Base-by-base conservation (phyloP, 2,888 invertebrate genomes). In the Dexiosoma caninum region DNA sequence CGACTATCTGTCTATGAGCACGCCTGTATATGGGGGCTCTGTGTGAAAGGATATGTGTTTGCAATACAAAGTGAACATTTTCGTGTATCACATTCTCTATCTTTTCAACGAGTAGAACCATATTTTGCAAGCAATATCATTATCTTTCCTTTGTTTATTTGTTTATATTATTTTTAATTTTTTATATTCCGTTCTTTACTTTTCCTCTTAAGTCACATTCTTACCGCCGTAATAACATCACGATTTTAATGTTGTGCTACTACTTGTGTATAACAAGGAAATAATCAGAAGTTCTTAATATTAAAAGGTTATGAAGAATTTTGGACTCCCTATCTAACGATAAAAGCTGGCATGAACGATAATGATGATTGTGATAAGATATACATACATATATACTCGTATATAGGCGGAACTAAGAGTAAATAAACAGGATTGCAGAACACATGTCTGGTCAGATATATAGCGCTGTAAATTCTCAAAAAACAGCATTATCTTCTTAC, bases 51-150 rank as follows among this genome's bases (percentile, higher is more conserved):
- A 37, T 40, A 9, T 42, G 32, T 55, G 57, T 8, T 14, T 44
- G 32, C 35, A 2, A 16, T 49, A 30, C 51, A 21, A 42, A 16
- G 8, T 12, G 16, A 32, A 62, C 40, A 71, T 53, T 60, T 49
- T 72, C 42, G 42, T 62, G 19, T 19, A 51, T 51, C 21, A 23
- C 32, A 53, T 14, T 53, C 16, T 16, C 35, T 42, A 14, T 32
- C 32, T 53, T 12, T 42, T 12, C 9, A 14, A 42, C 10, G 32
- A 37, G 42, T 27, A 78, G 16, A 44, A 67, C 46, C 67, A 76
- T 67, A 80, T 76, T 55, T 76, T 71, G 35, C 62, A 14, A 37
- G 49, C 71, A 80, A 77, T 72, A 81, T 77, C 53, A 72, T 81
- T 81, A 81, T 77, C 59, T 57, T 44, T 69, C 71, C 49, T 57